Conservation (phyloP, 2,797 vertebrate genomes). For the Pseudomugil gertrudae region DNA sequence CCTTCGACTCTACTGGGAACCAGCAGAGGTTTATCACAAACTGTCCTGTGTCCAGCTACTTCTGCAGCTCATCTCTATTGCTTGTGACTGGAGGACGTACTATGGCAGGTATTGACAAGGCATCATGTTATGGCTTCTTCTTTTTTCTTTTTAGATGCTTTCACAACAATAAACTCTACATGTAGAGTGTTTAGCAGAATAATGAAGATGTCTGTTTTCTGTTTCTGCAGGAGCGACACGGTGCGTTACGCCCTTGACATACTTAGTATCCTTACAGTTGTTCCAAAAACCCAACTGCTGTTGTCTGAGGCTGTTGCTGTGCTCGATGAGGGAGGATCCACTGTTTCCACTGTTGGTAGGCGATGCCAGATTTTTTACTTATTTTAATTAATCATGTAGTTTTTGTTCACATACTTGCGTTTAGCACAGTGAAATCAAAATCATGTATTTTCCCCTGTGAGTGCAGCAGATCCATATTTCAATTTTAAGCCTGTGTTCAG, state of each 20-base stretch:
- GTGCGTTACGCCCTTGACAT: slow-evolving; percentile 97
- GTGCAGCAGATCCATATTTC: slow-evolving; percentile 16
- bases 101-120: slow-evolving; percentile 90
- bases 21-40: slow-evolving; percentile 97
- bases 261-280: slow-evolving; percentile 95
- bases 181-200: neutral
- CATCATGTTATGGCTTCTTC: neutral
- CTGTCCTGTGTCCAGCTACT: slow-evolving; percentile 96
- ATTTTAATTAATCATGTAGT: neutral
- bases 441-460: slow-evolving; percentile 1
- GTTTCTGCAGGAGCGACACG: slow-evolving; percentile 89
- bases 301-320: slow-evolving; percentile 94
- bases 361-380: slow-evolving; percentile 5
- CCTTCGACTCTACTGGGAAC: slow-evolving; percentile 95
- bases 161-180: neutral
- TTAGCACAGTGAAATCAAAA: slow-evolving; percentile 17
- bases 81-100: slow-evolving; percentile 98
- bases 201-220: slow-evolving; percentile 1
- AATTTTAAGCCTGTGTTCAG: slow-evolving; percentile 18
- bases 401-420: neutral
- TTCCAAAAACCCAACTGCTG: slow-evolving; percentile 96
- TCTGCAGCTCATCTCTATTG: slow-evolving; percentile 96
- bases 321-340: slow-evolving; percentile 92
- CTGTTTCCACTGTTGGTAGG: slow-evolving; percentile 95
- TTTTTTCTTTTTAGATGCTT: neutral